phyloP scores from a whole-genome alignment of 2,113 vertebrate genomes.

The Platichthys stellatus region DNA sequence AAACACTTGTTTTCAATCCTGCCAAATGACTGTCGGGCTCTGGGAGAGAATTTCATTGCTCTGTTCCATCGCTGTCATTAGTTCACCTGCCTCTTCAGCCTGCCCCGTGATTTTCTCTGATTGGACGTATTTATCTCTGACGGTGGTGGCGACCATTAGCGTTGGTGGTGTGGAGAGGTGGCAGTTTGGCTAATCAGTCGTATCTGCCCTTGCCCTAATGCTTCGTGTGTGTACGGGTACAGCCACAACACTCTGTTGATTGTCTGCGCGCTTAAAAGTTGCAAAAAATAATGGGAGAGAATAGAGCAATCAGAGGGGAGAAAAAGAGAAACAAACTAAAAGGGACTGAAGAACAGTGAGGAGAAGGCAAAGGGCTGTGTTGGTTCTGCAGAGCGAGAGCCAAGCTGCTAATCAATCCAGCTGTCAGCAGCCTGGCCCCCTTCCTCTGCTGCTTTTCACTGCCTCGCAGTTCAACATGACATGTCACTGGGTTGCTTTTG shows the following conservation, averaged over 20 bases:
- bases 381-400: constrained; percentile 31
- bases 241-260: constrained; percentile 15
- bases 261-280: constrained; percentile 5
- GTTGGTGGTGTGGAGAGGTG: constrained; percentile 75
- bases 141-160: constrained; percentile 70
- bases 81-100: constrained; percentile 77
- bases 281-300: constrained; percentile 24
- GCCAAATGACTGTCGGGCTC: constrained; percentile 65
- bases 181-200: constrained; percentile 75
- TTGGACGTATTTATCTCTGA: constrained; percentile 77
- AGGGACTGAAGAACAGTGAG: too few species aligned
- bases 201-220: constrained; percentile 63
- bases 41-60: constrained; percentile 59
- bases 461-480: constrained; percentile 23
- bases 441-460: constrained; percentile 31
- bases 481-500: constrained; percentile 2
- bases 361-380: constrained; percentile 29
- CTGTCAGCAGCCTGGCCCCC: constrained; percentile 50
- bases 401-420: constrained; percentile 55
- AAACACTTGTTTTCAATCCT: constrained; percentile 67
- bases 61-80: constrained; percentile 69
- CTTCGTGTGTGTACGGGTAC: constrained; percentile 10
- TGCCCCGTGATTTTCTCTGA: constrained; percentile 73
- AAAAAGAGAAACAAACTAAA: constrained; percentile 4
- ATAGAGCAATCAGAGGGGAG: constrained; percentile 50